Base-by-base conservation (phyloP, 2,888 invertebrate species). In the Octodonta nipae region DNA sequence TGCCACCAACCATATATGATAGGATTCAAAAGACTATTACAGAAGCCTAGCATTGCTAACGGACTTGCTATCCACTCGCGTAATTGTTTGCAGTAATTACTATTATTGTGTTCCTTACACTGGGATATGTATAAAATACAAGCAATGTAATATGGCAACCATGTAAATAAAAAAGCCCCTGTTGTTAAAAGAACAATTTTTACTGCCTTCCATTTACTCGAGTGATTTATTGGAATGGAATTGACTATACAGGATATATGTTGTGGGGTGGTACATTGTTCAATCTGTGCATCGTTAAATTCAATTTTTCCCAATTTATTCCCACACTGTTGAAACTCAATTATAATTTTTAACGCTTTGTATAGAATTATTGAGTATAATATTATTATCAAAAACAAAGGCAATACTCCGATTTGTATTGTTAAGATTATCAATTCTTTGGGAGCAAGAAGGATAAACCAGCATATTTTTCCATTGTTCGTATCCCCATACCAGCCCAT, bases 1-100 rank as follows among this genome's bases (percentile, higher is more conserved):
- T 77, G 75, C 76, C 76, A 77, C 75, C 75, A 77, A 0, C 75
- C 75, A 47, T 76, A 77, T 41, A 77, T 75, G 13, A 77, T 51
- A 1, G 77, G 77, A 50, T 76, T 75, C 1, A 76, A 46, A 27
- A 75, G 50, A 43, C 74, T 74, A 45, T 75, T 76, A 1, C 65
- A 45, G 42, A 75, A 70, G 1, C 75, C 75, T 27, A 76, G 52
- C 14, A 71, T 66, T 1, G 71, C 68, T 25, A 75, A 49, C 1
- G 75, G 75, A 28, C 72, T 71, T 1, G 68, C 68, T 1, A 75
- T 61, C 20, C 72, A 56, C 12, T 64, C 54, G 10, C 64, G 60
- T 15, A 72, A 50, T 5, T 61, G 51, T 27, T 67, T 56, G 51
- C 75, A 74, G 35, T 57, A 59, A 3, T 43, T 44, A n/a, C 34